Percentiles rank a stretch among this genome's conserved stretches.
phyloP scores from a whole-genome alignment of 2,797 vertebrate genomes.

The Intellagama lesueurii region DNA sequence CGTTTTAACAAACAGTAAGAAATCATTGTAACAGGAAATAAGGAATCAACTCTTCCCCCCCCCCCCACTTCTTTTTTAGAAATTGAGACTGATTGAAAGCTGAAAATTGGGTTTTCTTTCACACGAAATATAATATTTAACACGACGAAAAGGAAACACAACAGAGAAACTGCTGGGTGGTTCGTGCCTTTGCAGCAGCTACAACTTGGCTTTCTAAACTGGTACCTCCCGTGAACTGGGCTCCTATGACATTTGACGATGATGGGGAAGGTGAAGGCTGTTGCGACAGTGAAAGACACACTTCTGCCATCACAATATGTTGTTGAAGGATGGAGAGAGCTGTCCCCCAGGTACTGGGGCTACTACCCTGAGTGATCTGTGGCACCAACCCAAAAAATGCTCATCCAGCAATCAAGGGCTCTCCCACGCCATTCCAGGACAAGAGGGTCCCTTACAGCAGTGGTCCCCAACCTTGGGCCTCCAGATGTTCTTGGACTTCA shows the following conservation, averaged over 20 bases:
- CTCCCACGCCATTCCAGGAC: no score
- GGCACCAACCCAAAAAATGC: not conserved
- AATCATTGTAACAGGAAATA: conserved; percentile 1
- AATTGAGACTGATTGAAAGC: conserved; percentile 2
- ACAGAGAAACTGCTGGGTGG: conserved; percentile 46
- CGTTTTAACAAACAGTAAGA: conserved; percentile 48
- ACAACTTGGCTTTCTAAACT: conserved; percentile 53
- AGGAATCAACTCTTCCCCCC: conserved; percentile 43
- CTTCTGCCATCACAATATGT: not conserved
- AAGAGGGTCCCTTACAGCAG: no score
- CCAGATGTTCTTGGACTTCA: no score
- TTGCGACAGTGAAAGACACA: not conserved
- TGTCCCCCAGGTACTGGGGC: not conserved
- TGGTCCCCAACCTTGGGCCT: no score
- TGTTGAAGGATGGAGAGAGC: not conserved
- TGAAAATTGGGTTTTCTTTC: conserved; percentile 35
- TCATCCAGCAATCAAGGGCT: no score
- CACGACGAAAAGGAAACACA: conserved; percentile 33
- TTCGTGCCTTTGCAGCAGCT: conserved; percentile 30
- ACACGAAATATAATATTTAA: conserved; percentile 7
- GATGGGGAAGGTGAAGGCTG: no score
- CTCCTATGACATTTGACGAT: not conserved
- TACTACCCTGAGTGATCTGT: no score
- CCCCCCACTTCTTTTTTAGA: conserved; percentile 5
- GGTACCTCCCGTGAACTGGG: conserved; percentile 24